These are phyloP conservation scores for Synanthedon myopaeformis DNA, from an alignment of 2,888 invertebrate genomes.

Conservation along the genomic window DNA sequence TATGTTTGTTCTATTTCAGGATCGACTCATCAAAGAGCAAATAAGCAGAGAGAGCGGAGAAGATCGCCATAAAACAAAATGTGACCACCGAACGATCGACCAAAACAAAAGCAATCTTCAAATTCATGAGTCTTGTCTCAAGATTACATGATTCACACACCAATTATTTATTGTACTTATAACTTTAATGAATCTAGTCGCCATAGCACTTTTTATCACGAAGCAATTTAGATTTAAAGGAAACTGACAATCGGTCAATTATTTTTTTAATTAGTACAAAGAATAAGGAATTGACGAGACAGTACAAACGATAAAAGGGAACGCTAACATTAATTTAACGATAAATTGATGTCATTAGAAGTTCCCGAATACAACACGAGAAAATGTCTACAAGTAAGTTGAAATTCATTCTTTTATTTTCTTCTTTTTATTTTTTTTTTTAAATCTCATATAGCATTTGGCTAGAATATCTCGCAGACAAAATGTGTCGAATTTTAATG, in stretches of 20 bases:
- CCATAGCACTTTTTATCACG: conserved; percentile 60
- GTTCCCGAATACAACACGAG: conserved; percentile 32
- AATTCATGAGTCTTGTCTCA: conserved; percentile 50
- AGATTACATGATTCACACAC: conserved; percentile 56
- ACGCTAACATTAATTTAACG: conserved; percentile 55
- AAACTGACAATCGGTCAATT: conserved; percentile 15
- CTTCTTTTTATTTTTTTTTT: no score
- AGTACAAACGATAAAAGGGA: conserved; percentile 49
- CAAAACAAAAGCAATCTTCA: conserved; percentile 40
- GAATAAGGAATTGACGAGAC: conserved; percentile 27
- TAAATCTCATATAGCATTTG: no score
- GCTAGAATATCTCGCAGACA: no score
- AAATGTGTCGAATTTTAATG: no score
- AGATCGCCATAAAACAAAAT: conserved; percentile 34
- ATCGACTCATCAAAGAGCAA: conserved; percentile 21
- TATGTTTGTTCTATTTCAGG: conserved; percentile 34
- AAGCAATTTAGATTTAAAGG: conserved; percentile 50
- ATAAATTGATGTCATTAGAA: conserved; percentile 58
- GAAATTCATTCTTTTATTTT: background rate
- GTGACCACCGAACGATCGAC: conserved; percentile 58
- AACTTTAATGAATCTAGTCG: conserved; percentile 64
- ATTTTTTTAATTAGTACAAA: conserved; percentile 48
- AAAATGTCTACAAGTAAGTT: conserved; percentile 63
- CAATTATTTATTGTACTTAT: conserved; percentile 55
- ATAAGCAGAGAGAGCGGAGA: conserved; percentile 20